phyloP scores from a whole-genome alignment of 2,113 vertebrate species.

The Strix uralensis region DNA sequence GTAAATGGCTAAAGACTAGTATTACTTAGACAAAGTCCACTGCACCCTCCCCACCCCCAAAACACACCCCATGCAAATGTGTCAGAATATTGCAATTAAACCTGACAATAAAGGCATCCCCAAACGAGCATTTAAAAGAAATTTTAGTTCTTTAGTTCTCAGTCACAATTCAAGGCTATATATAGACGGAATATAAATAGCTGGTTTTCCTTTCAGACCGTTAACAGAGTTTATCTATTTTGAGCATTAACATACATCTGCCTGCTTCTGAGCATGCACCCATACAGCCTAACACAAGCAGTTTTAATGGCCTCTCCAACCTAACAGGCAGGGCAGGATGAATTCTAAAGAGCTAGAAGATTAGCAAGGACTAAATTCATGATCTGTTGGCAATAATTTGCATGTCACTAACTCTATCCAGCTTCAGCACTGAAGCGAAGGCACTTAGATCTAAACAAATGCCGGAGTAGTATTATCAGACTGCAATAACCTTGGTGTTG shows the following conservation, averaged over 20 bases:
- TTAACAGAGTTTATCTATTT: not conserved
- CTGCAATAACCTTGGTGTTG: not conserved
- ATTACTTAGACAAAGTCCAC: not conserved
- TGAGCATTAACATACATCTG: not conserved
- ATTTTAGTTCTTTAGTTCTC: not conserved
- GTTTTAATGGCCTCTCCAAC: not conserved
- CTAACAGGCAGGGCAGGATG: not conserved
- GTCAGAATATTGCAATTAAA: not conserved
- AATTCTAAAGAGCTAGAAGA: not conserved
- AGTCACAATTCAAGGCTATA: not conserved
- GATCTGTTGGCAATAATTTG: not conserved
- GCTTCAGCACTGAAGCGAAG: not conserved
- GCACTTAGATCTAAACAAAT: not conserved
- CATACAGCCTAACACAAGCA: not conserved
- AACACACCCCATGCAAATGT: fast-evolving
- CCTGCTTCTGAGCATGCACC: not conserved
- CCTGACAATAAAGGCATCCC: not conserved
- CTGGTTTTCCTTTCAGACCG: not conserved
- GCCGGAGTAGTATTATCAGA: not conserved
- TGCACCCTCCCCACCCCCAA: fast-evolving
- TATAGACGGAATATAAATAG: not conserved
- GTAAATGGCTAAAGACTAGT: not conserved
- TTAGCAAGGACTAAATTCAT: not conserved
- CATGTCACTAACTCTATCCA: not conserved
- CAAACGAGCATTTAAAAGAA: not conserved